A percentile compares a stretch with the other conserved stretches of the same genome.
Conservation (phyloP, 2,888 invertebrate species). For the Drosophila paramelanica region DNA sequence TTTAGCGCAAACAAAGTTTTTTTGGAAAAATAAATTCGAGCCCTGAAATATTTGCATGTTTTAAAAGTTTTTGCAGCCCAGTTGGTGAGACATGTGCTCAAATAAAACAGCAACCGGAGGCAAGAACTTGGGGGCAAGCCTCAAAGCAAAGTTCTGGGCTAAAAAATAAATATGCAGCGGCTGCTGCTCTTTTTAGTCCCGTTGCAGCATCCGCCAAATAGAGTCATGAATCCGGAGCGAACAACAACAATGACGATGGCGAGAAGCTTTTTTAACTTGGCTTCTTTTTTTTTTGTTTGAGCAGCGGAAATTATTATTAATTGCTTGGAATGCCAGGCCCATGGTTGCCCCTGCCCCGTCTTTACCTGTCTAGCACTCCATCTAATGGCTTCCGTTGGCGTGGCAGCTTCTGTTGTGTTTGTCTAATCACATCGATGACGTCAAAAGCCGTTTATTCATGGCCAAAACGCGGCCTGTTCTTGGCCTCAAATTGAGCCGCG, state of each 20-base stretch:
- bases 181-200: conserved; percentile 15
- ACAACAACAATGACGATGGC: conserved; percentile 1
- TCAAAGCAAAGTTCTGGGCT: conserved; percentile 28
- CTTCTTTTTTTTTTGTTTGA: conserved; percentile 48
- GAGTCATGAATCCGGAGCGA: conserved; percentile 39
- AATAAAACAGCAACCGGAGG: neutral
- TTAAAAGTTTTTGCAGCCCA: neutral
- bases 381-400: conserved; percentile 78
- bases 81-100: neutral
- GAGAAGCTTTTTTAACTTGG: conserved; percentile 47
- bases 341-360: neutral
- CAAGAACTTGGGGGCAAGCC: conserved; percentile 6
- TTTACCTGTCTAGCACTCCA: conserved; percentile 6
- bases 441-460: conserved; percentile 71
- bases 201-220: conserved; percentile 51
- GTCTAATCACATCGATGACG: conserved; percentile 70
- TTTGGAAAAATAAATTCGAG: neutral
- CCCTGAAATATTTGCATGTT: neutral
- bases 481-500: conserved; percentile 62
- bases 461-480: conserved; percentile 67
- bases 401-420: conserved; percentile 52
- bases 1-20: neutral
- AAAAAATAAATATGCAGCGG: conserved; percentile 13
- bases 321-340: conserved; percentile 73
- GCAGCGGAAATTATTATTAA: conserved; percentile 82